Base-by-base conservation (phyloP, 2,888 invertebrate genomes). In the Thecocarcelia acutangulata region DNA sequence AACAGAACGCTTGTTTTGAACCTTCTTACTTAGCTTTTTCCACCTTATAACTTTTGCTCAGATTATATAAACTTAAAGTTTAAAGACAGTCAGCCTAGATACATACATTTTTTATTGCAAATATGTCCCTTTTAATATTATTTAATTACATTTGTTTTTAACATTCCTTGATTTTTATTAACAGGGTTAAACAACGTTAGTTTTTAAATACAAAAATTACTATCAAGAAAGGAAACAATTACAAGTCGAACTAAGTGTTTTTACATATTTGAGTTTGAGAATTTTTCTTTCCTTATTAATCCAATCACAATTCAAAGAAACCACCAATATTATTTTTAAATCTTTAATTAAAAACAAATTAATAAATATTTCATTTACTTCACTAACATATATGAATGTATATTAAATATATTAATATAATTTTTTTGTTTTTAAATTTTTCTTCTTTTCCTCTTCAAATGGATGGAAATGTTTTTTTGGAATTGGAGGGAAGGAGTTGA, bases 391-490 rank as follows among this genome's bases (percentile, higher is more conserved):
- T n/a, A n/a, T n/a, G n/a, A n/a, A n/a, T n/a, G n/a, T n/a, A 19
- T 70, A 56, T 40, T 15, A 61, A 54, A 76, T 70, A n/a, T 74
- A 78, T 78, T 78, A 78, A 82, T 78, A 78, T 70, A 74, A 48
- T 50, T 59, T 59, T 73, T 81, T 69, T 78, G 64, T 66, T 75
- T 70, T 82, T 82, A 73, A 59, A 79, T 79, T 83, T 83, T 83
- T 84, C 82, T 83, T 84, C 79, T 83, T 83, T 80, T 83, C 78
- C 84, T 69, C 80, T 81, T 73, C 79, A 79, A 73, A 84, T 79
- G 83, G 63, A 80, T 83, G 82, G 83, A 83, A 79, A 70, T 80
- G 66, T 64, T 78, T 61, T 33, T 83, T 84, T 81, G 84, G 83
- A 77, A 73, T 75, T 74, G 78, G 74, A 81, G 79, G 69, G 48